These are phyloP conservation scores for Heliconius ethilla DNA, from an alignment of 2,888 invertebrate species.

Conservation along the genomic window DNA sequence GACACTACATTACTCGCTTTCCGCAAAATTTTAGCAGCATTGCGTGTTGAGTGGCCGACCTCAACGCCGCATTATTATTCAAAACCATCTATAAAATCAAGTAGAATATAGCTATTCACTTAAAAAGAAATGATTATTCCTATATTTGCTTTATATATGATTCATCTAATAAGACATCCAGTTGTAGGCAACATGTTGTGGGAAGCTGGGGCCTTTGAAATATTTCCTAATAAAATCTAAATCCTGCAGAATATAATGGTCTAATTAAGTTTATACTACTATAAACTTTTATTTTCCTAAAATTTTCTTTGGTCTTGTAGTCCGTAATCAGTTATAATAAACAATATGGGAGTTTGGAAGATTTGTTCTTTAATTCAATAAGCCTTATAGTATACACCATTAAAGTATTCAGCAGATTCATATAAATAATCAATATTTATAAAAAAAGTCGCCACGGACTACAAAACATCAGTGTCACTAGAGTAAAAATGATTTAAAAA, in stretches of 20 bases:
- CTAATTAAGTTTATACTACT: slow-evolving; percentile 10
- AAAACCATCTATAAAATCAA: too few relatives aligned
- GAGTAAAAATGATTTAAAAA: neutral
- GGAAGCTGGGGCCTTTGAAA: slow-evolving; percentile 10
- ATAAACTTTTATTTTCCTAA: neutral
- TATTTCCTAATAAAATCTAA: neutral
- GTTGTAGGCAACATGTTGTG: slow-evolving; percentile 21
- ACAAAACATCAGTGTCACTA: neutral
- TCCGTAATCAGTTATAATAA: neutral
- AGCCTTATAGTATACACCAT: slow-evolving; percentile 30
- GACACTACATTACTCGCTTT: too few relatives aligned
- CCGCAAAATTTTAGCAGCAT: too few relatives aligned
- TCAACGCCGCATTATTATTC: too few relatives aligned
- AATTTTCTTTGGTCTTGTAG: neutral
- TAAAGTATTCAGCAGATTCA: slow-evolving; percentile 2
- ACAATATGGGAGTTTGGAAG: slow-evolving; percentile 28
- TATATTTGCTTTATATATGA: neutral
- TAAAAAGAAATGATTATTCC: neutral
- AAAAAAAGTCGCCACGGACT: neutral
- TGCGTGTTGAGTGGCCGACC: too few relatives aligned
- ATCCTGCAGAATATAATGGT: slow-evolving; percentile 6
- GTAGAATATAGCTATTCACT: too few relatives aligned
- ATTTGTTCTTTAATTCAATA: slow-evolving; percentile 22
- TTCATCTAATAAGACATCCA: slow-evolving; percentile 33
- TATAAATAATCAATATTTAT: neutral